Evolutionary conservation across 2,113 vertebrate genomes (phyloP).

Genomic region (Indicator maculatus): DNA sequence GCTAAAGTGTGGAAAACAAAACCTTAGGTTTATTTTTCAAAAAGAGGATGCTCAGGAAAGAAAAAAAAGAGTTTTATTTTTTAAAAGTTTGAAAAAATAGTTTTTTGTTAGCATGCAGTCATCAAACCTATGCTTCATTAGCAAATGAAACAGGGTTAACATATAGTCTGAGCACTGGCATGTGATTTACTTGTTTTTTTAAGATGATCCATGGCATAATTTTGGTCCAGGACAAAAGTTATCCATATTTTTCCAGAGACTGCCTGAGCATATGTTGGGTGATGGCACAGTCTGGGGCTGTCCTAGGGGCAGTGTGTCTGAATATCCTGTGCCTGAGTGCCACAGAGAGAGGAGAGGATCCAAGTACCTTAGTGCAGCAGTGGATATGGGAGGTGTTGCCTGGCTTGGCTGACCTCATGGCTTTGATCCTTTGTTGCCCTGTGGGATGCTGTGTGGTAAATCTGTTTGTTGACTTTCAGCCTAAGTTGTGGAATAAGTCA

Average conservation of each 20-base stretch:
- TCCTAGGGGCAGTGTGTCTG: accelerated
- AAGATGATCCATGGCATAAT: neutral
- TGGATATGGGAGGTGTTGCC: accelerated
- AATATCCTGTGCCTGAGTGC: neutral
- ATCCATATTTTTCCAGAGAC: neutral
- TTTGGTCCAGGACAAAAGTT: neutral
- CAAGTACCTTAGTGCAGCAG: neutral
- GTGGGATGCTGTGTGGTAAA: accelerated
- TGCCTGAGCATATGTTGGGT: accelerated
- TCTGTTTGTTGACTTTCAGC: neutral
- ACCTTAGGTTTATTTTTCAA: neutral
- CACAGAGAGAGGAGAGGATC: accelerated
- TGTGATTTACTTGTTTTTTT: neutral
- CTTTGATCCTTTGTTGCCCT: neutral
- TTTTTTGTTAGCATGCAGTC: neutral
- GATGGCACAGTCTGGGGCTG: neutral
- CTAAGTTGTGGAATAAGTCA: neutral
- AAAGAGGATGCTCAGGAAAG: neutral
- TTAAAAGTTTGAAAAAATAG: neutral
- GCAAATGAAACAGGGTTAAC: neutral
- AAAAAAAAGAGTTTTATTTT: neutral
- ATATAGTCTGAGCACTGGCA: neutral
- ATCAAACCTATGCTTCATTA: neutral
- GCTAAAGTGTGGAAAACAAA: neutral
- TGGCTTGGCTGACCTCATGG: accelerated